Evolutionary conservation across 2,113 vertebrate species (phyloP), one percentile per base, ranked within the genome.

Genomic region (Acrocephalus arundinaceus): DNA sequence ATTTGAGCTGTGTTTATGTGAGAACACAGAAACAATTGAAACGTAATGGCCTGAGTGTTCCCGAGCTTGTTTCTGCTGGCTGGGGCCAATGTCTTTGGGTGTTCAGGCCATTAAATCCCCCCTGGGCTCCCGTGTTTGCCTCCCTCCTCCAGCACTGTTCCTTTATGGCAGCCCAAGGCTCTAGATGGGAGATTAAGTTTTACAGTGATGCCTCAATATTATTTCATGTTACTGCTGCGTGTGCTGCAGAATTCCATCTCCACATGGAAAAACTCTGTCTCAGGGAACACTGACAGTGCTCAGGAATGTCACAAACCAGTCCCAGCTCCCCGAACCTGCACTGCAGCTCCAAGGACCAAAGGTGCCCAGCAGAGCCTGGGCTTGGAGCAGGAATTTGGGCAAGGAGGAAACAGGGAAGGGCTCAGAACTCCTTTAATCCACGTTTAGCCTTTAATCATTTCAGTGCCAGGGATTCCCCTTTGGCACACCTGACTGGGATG

Each of bases 241-340:
- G 20, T 52, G 81, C 81, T 54, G 77, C 51, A 35, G n/a, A 6
- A 57, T 87, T 87, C 55, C 51, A 7, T 63, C 49, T 21, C 23
- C 74, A 22, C 30, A 0, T 1, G 30, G 7, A 3, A 5, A 24
- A 59, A 2, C 35, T 17, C n/a, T 0, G 0, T 33, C 33, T 45
- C 5, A 0, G 41, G 86, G 43, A 88, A 33, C 1, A 45, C 79
- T 63, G 67, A 2, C 35, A 0, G 23, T 4, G 73, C 86, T 76
- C 6, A 15, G 15, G 17, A 2, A 13, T 3, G 9, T 10, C 68
- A 18, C 22, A 2, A 2, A 15, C 1, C 62, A 17, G 10, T 59
- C 17, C 52, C 28, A 1, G 7, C 75, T 16, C 27, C 27, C 48
- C 3, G 6, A 27, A 31, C 3, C 18, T 0, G 19, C 22, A 8